Evolutionary conservation across 2,113 vertebrate genomes (phyloP).

Genomic region (Guaruba guarouba): DNA sequence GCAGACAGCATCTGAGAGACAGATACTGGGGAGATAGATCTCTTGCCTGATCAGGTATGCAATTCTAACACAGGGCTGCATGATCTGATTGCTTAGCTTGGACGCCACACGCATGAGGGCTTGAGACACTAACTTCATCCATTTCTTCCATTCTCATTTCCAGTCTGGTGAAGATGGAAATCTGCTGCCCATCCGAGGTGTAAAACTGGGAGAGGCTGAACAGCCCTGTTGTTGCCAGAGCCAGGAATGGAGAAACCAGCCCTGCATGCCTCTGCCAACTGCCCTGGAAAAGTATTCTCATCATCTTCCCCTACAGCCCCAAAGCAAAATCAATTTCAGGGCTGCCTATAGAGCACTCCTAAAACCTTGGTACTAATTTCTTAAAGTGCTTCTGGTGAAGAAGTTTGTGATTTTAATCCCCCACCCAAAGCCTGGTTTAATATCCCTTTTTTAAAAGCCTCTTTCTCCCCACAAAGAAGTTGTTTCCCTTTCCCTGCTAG

Average conservation of each 20-base stretch:
- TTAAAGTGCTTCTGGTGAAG: background rate
- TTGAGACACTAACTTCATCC: background rate
- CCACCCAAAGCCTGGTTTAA: background rate
- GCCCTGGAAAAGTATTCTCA: background rate
- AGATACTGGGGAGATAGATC: background rate
- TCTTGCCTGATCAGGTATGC: background rate
- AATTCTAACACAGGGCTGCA: background rate
- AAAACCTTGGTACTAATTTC: background rate
- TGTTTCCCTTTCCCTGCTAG: background rate
- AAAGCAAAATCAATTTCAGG: background rate
- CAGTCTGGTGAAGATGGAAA: background rate
- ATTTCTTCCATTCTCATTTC: background rate
- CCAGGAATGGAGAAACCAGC: background rate
- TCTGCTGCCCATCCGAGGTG: background rate
- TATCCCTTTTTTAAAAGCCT: background rate
- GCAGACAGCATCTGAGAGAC: background rate
- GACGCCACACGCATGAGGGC: fast-evolving
- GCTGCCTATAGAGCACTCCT: background rate
- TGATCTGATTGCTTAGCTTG: background rate
- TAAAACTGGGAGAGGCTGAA: background rate
- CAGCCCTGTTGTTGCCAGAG: background rate
- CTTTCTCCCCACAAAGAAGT: background rate
- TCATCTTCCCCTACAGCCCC: background rate
- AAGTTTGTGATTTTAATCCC: background rate
- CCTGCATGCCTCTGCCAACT: background rate